Evolutionary conservation across 2,113 vertebrate genomes (phyloP).

Genomic region (Brachionichthys hirsutus): DNA sequence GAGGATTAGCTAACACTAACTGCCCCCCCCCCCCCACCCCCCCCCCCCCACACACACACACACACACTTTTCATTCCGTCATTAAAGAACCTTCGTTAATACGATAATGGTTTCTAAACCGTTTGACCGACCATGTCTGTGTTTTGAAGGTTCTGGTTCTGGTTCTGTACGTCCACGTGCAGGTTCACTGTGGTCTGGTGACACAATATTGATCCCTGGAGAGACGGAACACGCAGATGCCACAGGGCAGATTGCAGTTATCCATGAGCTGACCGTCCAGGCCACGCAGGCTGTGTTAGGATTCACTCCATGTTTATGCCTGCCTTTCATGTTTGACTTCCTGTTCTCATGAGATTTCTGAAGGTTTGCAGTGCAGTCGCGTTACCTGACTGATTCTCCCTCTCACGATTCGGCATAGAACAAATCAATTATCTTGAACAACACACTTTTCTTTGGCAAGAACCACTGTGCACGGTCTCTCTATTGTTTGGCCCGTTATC

Average conservation of each 20-base stretch:
- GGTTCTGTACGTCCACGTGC: slow-evolving; percentile 14
- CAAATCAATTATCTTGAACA: slow-evolving; percentile 43
- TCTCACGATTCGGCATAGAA: slow-evolving; percentile 20
- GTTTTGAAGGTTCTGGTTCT: slow-evolving; percentile 11
- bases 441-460: slow-evolving; percentile 31
- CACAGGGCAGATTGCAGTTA: slow-evolving; percentile 28
- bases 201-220: slow-evolving; percentile 50
- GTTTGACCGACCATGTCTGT: not conserved
- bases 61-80: no score
- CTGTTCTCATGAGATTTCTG: not conserved
- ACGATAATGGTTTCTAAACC: not conserved
- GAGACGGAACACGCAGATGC: slow-evolving; percentile 27
- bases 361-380: no score
- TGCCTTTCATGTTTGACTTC: slow-evolving; percentile 3
- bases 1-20: not conserved
- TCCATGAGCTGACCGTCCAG: slow-evolving; percentile 14
- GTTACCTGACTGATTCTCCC: not conserved
- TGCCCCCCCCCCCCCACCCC: not conserved
- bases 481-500: slow-evolving; percentile 55
- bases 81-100: no score
- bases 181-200: slow-evolving; percentile 27
- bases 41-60: no score
- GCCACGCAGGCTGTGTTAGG: slow-evolving; percentile 21
- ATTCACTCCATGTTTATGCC: slow-evolving; percentile 4
- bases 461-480: slow-evolving; percentile 24